Base-by-base conservation (phyloP, 2,888 invertebrate species). In the Meliscaeva auricollis region DNA sequence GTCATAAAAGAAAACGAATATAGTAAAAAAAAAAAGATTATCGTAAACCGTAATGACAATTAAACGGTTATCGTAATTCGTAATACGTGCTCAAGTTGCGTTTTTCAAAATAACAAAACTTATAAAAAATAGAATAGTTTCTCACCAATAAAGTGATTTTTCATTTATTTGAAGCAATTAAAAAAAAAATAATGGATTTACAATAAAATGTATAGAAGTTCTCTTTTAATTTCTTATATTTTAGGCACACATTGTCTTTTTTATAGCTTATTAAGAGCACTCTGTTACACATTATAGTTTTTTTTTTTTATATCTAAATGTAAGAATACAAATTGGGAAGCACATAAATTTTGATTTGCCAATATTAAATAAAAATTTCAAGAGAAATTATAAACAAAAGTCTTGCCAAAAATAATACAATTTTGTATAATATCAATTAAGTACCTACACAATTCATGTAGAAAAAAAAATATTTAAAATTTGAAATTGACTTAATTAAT, bases 211-310 rank as follows among this genome's bases (percentile, higher is more conserved):
- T 79, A 73, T 15, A 74, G 52, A 38, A 38, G 9, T 13, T 38
- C 3, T 26, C 20, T 20, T 69, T 56, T 38, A 62, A 48, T 48
- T 46, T 50, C 22, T 50, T 22, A 46, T 17, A 35, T 69, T 79
- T 58, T 74, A 84, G 83, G 83, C 83, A 84, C 83, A 46, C 62
- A 9, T 52, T 54, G 77, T 77, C 78, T 70, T 62, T 62, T 68
- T 9, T 48, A n/a, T 70, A 30, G 64, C 58, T 75, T 69, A 54
- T 38, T 70, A 75, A 64, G 69, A 74, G 62, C 83, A 83, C 73
- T 54, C 30, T 54, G 54, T 62, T 83, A 54, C 15, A 30, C 17
- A 44, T 58, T 9, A 32, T 38, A 64, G 20, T 72, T 66, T 32
- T 11, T 11, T 8, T 8, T 70, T 72, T 58, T 15, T 7, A 30